Evolutionary conservation across 92 coral and sea anemone species (phyloP).

Genomic region (Galaxea fascicularis): DNA sequence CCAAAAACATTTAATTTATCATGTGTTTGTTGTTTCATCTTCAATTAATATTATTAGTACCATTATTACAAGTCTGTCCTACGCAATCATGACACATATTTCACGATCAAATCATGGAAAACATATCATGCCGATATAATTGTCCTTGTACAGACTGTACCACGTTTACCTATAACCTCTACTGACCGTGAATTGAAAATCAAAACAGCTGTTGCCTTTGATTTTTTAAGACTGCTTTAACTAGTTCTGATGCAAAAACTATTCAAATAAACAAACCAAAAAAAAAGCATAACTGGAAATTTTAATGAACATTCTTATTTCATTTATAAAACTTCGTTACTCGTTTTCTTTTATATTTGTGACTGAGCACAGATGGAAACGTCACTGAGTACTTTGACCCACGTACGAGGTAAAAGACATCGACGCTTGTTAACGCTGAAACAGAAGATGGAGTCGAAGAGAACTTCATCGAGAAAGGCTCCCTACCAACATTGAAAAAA

Average conservation of each 20-base stretch:
- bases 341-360: neutral
- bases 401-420: constrained; percentile 5
- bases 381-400: neutral
- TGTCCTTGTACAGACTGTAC: neutral
- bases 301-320: neutral
- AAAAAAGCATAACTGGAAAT: neutral
- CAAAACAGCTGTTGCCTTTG: neutral
- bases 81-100: neutral
- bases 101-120: neutral
- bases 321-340: neutral
- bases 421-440: neutral
- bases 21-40: too few species aligned
- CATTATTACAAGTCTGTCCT: neutral
- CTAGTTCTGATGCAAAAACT: neutral
- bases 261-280: neutral
- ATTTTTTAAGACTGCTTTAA: neutral
- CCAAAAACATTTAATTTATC: too few species aligned
- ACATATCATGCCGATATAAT: neutral
- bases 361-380: neutral
- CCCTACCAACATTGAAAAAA: neutral
- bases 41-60: neutral
- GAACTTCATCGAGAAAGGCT: neutral
- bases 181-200: neutral
- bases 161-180: neutral
- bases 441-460: neutral